Percentiles rank a stretch among this genome's conserved stretches.
phyloP scores from a whole-genome alignment of 2,888 invertebrate species.

The Cantharis rufa region DNA sequence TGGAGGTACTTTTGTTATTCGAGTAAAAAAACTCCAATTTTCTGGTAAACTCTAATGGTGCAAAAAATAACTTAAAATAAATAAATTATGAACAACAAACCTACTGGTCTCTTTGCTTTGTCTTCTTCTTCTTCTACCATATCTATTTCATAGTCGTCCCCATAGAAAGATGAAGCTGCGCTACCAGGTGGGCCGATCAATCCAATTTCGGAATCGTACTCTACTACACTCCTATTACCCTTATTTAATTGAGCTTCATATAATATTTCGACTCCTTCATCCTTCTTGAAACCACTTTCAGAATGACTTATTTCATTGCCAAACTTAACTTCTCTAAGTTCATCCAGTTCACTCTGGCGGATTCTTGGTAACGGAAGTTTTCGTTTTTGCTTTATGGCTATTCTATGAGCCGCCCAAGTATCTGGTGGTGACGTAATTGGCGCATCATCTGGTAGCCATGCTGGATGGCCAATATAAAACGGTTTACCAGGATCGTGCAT shows the following conservation, averaged over 20 bases:
- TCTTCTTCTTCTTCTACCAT: neutral
- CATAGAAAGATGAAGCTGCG: neutral
- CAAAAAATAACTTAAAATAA: neutral
- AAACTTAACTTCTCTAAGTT: neutral
- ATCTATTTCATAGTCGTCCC: neutral
- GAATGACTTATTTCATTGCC: neutral
- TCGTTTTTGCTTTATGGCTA: constrained; percentile 7
- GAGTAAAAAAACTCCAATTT: neutral
- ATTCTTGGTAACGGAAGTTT: neutral
- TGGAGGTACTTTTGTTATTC: neutral
- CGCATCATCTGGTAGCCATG: constrained; percentile 12
- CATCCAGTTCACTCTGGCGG: neutral
- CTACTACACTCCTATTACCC: neutral
- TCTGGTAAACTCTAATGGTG: neutral
- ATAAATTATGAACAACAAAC: neutral
- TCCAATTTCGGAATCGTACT: neutral
- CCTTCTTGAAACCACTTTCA: neutral
- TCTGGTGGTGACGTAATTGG: constrained; percentile 16
- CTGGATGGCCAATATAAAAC: constrained; percentile 38
- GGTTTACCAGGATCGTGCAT: constrained; percentile 58
- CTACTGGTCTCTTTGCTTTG: neutral
- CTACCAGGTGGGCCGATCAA: neutral
- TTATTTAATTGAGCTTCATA: neutral
- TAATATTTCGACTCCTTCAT: neutral
- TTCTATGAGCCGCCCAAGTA: constrained; percentile 13